A percentile compares a stretch with the other conserved stretches of the same genome.
Conservation (phyloP, 30 jellyfish, hydroid and myxozoan genomes). For the Morbakka virulenta region DNA sequence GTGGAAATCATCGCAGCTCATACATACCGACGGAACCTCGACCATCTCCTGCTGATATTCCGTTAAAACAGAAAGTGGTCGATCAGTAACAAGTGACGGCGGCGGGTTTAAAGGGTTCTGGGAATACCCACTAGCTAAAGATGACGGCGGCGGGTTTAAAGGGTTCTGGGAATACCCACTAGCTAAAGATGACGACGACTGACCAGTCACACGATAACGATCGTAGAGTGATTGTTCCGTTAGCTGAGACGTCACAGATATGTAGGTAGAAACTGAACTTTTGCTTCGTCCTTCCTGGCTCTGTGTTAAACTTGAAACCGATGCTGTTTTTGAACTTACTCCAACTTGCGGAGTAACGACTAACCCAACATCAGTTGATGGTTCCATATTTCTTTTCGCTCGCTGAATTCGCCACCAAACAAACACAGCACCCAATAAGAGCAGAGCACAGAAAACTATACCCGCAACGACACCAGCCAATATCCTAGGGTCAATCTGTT, state of each 20-base stretch:
- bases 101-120: conserved; percentile 92
- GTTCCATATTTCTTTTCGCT: conserved; percentile 42
- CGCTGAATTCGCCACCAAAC: conserved; percentile 41
- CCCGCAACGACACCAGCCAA: conserved; percentile 73
- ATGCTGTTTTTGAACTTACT: conserved; percentile 18
- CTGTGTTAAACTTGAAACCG: conserved; percentile 52
- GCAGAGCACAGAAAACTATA: conserved; percentile 14
- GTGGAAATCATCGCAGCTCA: conserved; percentile 48
- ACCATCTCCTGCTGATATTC: conserved; percentile 69
- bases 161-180: conserved; percentile 78
- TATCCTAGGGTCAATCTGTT: conserved; percentile 40
- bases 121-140: conserved; percentile 79
- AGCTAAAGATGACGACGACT: conserved; percentile 55
- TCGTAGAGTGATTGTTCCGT: conserved; percentile 69
- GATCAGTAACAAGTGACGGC: conserved; percentile 83
- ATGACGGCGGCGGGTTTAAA: conserved; percentile 50
- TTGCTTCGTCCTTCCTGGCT: conserved; percentile 49
- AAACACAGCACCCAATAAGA: conserved; percentile 45
- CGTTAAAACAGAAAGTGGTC: conserved; percentile 63
- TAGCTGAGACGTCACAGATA: conserved; percentile 67
- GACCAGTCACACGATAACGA: conserved; percentile 78
- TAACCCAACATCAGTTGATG: conserved; percentile 23
- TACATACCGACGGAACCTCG: conserved; percentile 54
- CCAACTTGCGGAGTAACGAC: conserved; percentile 42
- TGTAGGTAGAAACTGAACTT: conserved; percentile 76